Evolutionary conservation across 2,888 invertebrate species (phyloP).

Genomic region (Norana najaformis): DNA sequence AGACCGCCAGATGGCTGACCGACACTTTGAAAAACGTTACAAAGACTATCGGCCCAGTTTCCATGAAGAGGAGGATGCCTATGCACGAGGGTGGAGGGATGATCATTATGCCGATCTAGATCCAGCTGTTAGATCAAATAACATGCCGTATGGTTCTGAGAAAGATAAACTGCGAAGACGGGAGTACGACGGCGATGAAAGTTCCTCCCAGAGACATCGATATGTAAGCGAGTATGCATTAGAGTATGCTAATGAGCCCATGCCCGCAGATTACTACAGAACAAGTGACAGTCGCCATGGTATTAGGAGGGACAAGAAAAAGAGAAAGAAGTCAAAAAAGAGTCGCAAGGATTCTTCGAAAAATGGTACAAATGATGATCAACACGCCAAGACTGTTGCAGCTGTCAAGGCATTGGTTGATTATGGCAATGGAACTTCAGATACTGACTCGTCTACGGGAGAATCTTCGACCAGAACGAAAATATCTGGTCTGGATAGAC

Average conservation of each 20-base stretch:
- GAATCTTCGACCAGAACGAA: slow-evolving; percentile 8
- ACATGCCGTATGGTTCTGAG: not conserved
- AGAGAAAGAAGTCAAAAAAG: slow-evolving; percentile 19
- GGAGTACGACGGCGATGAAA: not conserved
- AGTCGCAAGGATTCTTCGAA: not conserved
- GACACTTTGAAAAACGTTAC: not conserved
- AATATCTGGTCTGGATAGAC: not conserved
- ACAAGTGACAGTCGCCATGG: not conserved
- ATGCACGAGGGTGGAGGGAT: not conserved
- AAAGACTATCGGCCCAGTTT: not conserved
- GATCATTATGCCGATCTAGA: not conserved
- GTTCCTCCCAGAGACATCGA: not conserved
- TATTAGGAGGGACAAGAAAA: not conserved
- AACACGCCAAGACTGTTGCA: not conserved
- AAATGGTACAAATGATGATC: not conserved
- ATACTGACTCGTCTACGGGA: slow-evolving; percentile 14
- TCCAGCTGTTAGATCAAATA: not conserved
- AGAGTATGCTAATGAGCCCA: not conserved
- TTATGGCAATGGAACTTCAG: slow-evolving; percentile 27
- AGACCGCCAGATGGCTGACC: not conserved
- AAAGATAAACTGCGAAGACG: slow-evolving; percentile 5
- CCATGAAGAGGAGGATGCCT: not conserved
- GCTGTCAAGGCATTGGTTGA: slow-evolving; percentile 22
- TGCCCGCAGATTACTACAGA: slow-evolving; percentile 17
- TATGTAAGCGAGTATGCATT: not conserved